Base-by-base conservation (phyloP, 2,888 invertebrate species). In the Drosophila tanythrix region DNA sequence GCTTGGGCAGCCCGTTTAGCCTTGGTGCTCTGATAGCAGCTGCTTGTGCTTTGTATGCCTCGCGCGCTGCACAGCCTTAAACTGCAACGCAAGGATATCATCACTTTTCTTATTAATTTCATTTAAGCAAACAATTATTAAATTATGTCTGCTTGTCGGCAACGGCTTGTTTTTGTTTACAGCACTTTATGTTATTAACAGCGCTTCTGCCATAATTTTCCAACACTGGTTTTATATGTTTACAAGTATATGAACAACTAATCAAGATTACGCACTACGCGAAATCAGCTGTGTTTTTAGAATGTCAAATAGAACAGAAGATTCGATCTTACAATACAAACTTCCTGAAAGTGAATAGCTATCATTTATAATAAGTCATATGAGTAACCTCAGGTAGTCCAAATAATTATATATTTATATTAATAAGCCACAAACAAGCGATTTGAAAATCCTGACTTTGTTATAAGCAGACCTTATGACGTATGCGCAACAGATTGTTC, bases 11-110 rank as follows among this genome's bases (percentile, higher is more conserved):
- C 52, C 6, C 78, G 79, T 31, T 73, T 81, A 2, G 79, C 58
- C 33, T 85, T 88, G 7, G 83, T 81, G 38, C 79, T 78, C 13
- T 76, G 69, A 52, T 48, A 69, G 40, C 68, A 67, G 18, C 29
- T 43, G 31, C 56, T 46, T 6, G 53, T 7, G 3, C 15, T 56
- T 15, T 51, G 70, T 4, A 64, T 1, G 29, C 36, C 62, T 46
- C 67, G 64, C 25, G 62, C 43, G 1, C n/a, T 61, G 43, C 65
- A 52, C 33, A 81, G 53, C 43, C 64, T 38, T 18, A 76, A 18
- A n/a, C 75, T 77, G 55, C 68, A 57, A 33, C 81, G 70, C 27
- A 79, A 36, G 7, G 73, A 64, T 15, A 2, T 25, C n/a, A 85
- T 63, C 82, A 85, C 89, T 69, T 69, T 79, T 0, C 3, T 21